Percentiles rank a stretch among this genome's conserved stretches.
Evolutionary conservation across 2,888 invertebrate species (phyloP).

Genomic region (Dasypolia templi): DNA sequence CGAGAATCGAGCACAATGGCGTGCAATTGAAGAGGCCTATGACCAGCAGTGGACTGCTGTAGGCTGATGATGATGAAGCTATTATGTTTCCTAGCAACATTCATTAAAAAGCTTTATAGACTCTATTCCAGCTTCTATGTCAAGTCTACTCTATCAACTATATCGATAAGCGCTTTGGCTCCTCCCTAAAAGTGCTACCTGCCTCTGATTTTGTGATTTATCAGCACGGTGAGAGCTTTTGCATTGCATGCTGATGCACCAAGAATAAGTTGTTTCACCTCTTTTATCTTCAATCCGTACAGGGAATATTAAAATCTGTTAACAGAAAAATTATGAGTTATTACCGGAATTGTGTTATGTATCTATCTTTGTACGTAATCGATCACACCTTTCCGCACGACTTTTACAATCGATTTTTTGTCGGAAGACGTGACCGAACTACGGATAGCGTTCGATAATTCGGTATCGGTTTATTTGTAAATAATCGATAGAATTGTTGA

Average conservation of each 20-base stretch:
- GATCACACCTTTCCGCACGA: slow-evolving; percentile 85
- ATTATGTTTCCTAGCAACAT: background rate
- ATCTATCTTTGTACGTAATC: slow-evolving; percentile 63
- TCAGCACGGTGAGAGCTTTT: slow-evolving; percentile 73
- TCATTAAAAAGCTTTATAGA: background rate
- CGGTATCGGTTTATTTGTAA: slow-evolving; percentile 82
- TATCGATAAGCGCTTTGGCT: slow-evolving; percentile 54
- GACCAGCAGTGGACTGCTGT: no score
- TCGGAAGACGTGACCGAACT: slow-evolving; percentile 82
- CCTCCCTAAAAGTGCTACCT: slow-evolving; percentile 74
- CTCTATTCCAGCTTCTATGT: background rate
- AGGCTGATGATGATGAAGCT: no score
- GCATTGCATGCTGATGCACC: slow-evolving; percentile 76
- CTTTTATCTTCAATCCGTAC: slow-evolving; percentile 54
- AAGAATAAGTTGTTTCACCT: slow-evolving; percentile 74
- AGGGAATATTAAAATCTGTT: slow-evolving; percentile 51
- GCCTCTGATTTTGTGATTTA: slow-evolving; percentile 77
- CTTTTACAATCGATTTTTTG: slow-evolving; percentile 82
- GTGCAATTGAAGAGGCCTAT: no score
- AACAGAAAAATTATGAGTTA: slow-evolving; percentile 45
- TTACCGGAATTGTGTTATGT: slow-evolving; percentile 44
- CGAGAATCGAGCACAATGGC: no score
- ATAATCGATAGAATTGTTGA: slow-evolving; percentile 83
- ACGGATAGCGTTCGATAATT: slow-evolving; percentile 73
- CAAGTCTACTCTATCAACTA: background rate